Conservation (phyloP, 2,113 vertebrate species). For the Petrocephalus microphthalmus region DNA sequence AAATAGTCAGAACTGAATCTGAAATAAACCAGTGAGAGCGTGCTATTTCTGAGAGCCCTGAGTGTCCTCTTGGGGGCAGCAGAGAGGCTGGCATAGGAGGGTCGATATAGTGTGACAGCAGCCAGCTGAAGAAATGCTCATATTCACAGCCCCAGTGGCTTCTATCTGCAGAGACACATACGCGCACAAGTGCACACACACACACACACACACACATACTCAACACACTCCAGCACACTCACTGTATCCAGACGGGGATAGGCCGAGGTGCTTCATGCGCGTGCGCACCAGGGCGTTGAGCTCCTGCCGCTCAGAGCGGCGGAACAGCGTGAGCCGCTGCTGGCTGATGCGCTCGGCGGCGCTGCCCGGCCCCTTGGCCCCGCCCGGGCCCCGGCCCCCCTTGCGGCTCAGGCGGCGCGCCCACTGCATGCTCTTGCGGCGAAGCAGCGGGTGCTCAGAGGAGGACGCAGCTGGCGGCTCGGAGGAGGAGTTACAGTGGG, state of each 20-base stretch:
- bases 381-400: constrained; percentile 55
- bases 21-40: not conserved
- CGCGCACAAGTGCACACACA: not conserved
- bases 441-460: constrained; percentile 67
- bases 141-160: not conserved
- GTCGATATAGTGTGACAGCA: not conserved
- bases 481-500: constrained; percentile 66
- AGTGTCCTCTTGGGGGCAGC: constrained; percentile 8
- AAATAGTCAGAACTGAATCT: not conserved
- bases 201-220: not conserved
- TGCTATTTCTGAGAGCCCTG: not conserved
- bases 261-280: constrained; percentile 70
- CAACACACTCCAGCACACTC: not conserved
- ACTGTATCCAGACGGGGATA: constrained; percentile 70
- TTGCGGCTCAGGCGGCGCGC: constrained; percentile 68
- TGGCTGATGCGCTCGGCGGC: constrained; percentile 69
- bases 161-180: not conserved
- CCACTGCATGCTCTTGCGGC: constrained; percentile 77
- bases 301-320: constrained; percentile 70
- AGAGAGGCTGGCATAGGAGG: not conserved
- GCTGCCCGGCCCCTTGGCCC: constrained; percentile 57
- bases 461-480: constrained; percentile 62
- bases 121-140: not conserved
- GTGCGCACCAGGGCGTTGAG: constrained; percentile 67
- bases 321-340: constrained; percentile 67